Base-by-base conservation (phyloP, 2,797 vertebrate genomes). In the Microtus agrestis region DNA sequence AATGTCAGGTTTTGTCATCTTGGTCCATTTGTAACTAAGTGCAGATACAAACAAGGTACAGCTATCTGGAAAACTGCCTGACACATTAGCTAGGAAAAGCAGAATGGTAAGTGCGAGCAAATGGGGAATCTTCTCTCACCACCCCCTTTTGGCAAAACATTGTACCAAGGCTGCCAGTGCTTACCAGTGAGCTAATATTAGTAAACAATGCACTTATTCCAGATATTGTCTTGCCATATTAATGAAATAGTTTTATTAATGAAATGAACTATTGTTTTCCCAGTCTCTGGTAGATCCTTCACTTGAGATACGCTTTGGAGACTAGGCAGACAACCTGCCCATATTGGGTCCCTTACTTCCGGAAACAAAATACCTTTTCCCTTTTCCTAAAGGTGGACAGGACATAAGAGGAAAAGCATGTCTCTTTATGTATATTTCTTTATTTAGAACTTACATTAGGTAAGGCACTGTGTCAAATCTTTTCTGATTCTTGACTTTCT, bases 361-460 rank as follows among this genome's bases (percentile, higher is more conserved):
- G 78, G 59, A 74, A 97, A 87, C 0, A 23, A 90, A 76, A 11
- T 19, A 9, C 8, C 23, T 69, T 51, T 69, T 12, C 4, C 13
- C 54, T 76, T 85, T 89, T 65, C n/a, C 61, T 71, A 56, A 74
- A 94, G 27, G 11, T 80, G 13, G 89, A 54, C 7, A 93, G 19
- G 31, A 92, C 78, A 61, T 27, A 76, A 89, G 19, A 40, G 43
- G 9, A 10, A 48, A 17, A 37, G 0, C 34, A 67, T 2, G 37
- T 43, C 10, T 73, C 37, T 40, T 25, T 73, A 43, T 73, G 13
- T 73, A 25, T 73, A 73, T 73, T 77, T 76, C 40, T 11, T 95
- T 82, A 80, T 54, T 19, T 92, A 92, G 80, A 94, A 90, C 67
- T 97, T 43, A 97, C 21, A 90, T 67, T 74, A 87, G 3, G 19